These are phyloP conservation scores for Melipona beecheii DNA, from an alignment of 2,888 invertebrate species.

Conservation along the genomic window DNA sequence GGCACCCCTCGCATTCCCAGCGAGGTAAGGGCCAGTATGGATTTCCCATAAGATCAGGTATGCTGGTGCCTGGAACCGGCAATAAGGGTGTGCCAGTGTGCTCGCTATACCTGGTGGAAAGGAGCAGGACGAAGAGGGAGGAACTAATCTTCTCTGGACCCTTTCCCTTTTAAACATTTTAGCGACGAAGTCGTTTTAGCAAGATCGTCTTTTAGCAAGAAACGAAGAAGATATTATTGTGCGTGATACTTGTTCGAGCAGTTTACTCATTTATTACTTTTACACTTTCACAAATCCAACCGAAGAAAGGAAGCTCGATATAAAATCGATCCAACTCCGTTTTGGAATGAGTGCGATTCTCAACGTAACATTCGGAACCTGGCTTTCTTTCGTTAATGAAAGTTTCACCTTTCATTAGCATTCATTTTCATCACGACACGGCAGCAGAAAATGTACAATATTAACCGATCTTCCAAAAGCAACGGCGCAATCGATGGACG, in stretches of 20 bases:
- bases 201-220: no score
- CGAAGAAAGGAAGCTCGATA: no score
- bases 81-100: slow-evolving; percentile 79
- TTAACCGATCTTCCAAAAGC: slow-evolving; percentile 30
- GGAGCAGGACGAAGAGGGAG: slow-evolving; percentile 33
- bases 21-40: slow-evolving; percentile 78
- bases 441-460: background rate
- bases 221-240: no score
- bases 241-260: no score
- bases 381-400: background rate
- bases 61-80: slow-evolving; percentile 79
- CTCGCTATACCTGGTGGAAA: slow-evolving; percentile 58
- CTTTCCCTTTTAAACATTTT: slow-evolving; percentile 50
- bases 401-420: background rate
- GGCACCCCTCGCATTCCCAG: slow-evolving; percentile 62
- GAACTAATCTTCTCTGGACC: slow-evolving; percentile 63
- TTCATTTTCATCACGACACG: background rate
- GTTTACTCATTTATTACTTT: no score
- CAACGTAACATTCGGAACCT: background rate
- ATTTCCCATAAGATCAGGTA: slow-evolving; percentile 83
- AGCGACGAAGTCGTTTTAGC: no score
- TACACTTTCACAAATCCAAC: no score
- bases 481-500: slow-evolving; percentile 6
- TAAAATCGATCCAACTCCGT: no score
- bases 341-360: no score